Base-by-base conservation (phyloP, 2,113 vertebrate species). In the Daubentonia madagascariensis region DNA sequence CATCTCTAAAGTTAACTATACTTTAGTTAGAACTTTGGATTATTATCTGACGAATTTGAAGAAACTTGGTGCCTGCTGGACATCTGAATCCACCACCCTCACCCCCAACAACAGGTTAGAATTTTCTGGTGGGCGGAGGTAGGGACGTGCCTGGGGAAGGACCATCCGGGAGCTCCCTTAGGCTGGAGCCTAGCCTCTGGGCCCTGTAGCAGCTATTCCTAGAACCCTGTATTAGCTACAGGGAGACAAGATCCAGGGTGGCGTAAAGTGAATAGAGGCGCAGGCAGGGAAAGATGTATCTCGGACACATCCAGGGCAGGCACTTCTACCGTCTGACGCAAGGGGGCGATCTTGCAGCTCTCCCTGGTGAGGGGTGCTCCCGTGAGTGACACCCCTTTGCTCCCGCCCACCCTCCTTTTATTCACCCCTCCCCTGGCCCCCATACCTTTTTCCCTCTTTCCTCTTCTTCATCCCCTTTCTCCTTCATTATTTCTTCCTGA, bases 361-460 rank as follows among this genome's bases (percentile, higher is more conserved):
- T 97, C 97, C 97, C 97, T 97, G 94, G 52, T 96, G 94, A 97
- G 97, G 98, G 89, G 97, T 95, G 45, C 48, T 94, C 85, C 32
- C 17, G 1, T 25, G n/a, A 12, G 48, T 72, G 70, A 54, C 10
- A 16, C 43, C 23, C 2, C 65, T 17, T 48, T 37, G 20, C 13
- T 65, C 11, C 18, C 1, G 3, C 6, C 8, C 16, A 7, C 57
- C 75, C 35, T 23, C 65, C 18, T 67, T 67, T 78, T 52, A 18
- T 25, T 75, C 76, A 3, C 0, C 8, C 8, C 3, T 70, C 35
- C 3, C 5, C 23, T 65, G 4, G 17, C 1, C 0, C 10, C 32
- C 25, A 20, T 80, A 9, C 11, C 11, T 48, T 68, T 68, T 4
- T 4, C 30, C 43, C 22, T 28, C 1, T 78, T 10, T 57, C 48